Base-by-base conservation (phyloP, 2,797 vertebrate genomes). In the Sebastes kiyomatsui region DNA sequence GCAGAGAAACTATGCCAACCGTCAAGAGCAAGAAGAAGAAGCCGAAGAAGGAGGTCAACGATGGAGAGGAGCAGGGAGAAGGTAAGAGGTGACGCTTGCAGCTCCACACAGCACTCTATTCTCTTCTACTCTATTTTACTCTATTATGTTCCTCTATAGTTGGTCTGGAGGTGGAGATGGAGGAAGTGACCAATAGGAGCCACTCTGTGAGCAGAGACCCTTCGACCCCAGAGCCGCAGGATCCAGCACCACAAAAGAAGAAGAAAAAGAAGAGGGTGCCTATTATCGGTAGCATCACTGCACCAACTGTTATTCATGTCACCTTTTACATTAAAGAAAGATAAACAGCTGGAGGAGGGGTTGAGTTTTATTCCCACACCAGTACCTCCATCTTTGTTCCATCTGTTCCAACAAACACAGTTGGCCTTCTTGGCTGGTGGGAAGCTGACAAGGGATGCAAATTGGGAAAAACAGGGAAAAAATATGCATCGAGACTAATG, bases 1-100 rank as follows among this genome's bases (percentile, higher is more conserved):
- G n/a, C 84, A 97, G 96, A 95, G 70, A 38, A 10, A 14, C 58
- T 80, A 96, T 97, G 96, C 96, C 97, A 9, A 95, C 96, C 5
- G 94, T 91, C 88, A 97, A 95, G 93, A 95, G 96, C 89, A 99
- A 97, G 94, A 99, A 96, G 93, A 98, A 94, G 95, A 99, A 97
- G 79, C 72, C 90, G 6, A 98, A 96, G 92, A 98, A 96, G 92
- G 93, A 96, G 62, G 93, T 93, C 67, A 95, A 61, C 30, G 91
- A 95, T 0, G 91, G 91, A 65, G 97, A 97, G 94, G 96, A 97
- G 90, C 83, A 83, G 20, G 89, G 84, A 22, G 94, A 88, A 60
- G 91, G 91, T 93, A 52, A 80, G 72, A 23, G 60, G 11, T 10
- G 46, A 6, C 7, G 4, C n/a, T 62, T 66, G 42, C 46, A 20